Evolutionary conservation across 2,888 invertebrate species (phyloP).

Genomic region (Tuberolachnus salignus): DNA sequence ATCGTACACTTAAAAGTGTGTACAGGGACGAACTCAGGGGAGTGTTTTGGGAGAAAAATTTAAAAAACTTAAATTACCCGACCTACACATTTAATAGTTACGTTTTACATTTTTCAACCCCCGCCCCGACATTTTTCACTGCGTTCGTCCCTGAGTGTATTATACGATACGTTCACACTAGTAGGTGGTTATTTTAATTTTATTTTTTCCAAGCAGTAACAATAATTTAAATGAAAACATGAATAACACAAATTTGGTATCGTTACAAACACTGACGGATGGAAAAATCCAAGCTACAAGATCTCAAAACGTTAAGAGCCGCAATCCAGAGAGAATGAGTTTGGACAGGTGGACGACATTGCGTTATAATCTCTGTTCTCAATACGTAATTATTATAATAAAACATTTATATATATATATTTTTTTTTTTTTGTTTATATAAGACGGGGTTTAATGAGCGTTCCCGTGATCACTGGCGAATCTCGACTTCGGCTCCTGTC

Average conservation of each 20-base stretch:
- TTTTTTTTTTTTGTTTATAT: constrained; percentile 10
- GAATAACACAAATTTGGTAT: constrained; percentile 41
- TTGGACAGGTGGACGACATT: constrained; percentile 85
- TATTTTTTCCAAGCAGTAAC: constrained; percentile 5
- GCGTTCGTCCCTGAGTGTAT: no score
- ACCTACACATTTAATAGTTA: no score
- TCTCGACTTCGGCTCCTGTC: constrained; percentile 82
- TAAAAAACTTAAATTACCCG: no score
- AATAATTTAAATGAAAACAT: constrained; percentile 36
- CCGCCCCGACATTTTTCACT: no score
- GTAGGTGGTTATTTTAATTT: no score
- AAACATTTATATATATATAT: not conserved
- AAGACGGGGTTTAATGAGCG: constrained; percentile 72
- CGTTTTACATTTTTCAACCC: no score
- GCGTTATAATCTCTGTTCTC: constrained; percentile 52
- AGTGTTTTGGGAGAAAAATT: no score
- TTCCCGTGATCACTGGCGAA: constrained; percentile 83
- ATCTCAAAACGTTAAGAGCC: constrained; percentile 77
- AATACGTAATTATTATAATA: not conserved
- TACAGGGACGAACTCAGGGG: no score
- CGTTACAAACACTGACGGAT: constrained; percentile 69
- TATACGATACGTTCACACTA: no score
- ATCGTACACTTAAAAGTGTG: not conserved
- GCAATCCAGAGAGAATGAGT: constrained; percentile 85
- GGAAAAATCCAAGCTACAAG: constrained; percentile 74